Conservation (phyloP, 2,888 invertebrate species). For the Bibio marci region DNA sequence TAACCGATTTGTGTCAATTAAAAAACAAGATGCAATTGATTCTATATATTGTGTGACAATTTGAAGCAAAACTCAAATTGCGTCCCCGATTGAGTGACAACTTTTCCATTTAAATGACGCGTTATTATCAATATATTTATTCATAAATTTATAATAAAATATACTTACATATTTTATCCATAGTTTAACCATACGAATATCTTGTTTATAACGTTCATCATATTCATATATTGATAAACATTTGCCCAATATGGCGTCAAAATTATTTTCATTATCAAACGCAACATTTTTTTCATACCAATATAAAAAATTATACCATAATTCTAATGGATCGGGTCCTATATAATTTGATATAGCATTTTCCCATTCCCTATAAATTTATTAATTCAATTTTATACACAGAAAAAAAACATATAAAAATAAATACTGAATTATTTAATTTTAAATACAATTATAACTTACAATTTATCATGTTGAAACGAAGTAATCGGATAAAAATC, state of each 20-base stretch:
- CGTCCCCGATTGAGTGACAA: too few relatives aligned
- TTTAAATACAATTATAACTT: background rate
- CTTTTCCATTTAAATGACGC: too few relatives aligned
- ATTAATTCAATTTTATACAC: too few relatives aligned
- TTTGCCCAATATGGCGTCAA: conserved; percentile 68
- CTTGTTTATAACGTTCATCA: conserved; percentile 67
- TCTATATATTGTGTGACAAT: too few relatives aligned
- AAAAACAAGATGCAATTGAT: too few relatives aligned
- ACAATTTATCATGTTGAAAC: conserved; percentile 4
- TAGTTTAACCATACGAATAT: conserved; percentile 67
- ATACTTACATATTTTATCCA: conserved; percentile 83
- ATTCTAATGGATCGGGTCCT: conserved; percentile 76
- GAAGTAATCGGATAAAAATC: background rate
- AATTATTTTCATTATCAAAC: conserved; percentile 77
- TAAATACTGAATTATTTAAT: background rate
- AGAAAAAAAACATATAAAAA: background rate
- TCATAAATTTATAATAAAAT: background rate
- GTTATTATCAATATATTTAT: background rate
- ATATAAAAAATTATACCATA: conserved; percentile 78
- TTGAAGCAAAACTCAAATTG: too few relatives aligned
- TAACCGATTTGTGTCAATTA: too few relatives aligned
- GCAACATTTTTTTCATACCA: conserved; percentile 75
- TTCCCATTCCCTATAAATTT: conserved; percentile 39
- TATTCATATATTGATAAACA: conserved; percentile 71
- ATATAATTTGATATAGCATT: conserved; percentile 62